These are phyloP conservation scores for Lycocerus yunnanus DNA, from an alignment of 2,888 invertebrate genomes.

Conservation along the genomic window DNA sequence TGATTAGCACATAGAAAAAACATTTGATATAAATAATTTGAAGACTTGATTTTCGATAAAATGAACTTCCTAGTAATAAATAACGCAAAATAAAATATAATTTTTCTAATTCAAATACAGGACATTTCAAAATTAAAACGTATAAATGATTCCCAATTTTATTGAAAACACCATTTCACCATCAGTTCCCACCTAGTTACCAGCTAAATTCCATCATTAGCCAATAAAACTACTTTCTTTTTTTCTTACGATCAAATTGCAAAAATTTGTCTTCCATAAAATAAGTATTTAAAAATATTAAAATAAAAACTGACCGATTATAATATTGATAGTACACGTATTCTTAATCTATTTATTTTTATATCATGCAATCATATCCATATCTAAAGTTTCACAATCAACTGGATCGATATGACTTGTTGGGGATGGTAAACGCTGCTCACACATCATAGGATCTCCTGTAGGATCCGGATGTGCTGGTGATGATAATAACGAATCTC, in stretches of 20 bases:
- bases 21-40: background rate
- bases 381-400: conserved; percentile 60
- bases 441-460: conserved; percentile 66
- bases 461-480: conserved; percentile 61
- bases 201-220: background rate
- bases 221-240: background rate
- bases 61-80: background rate
- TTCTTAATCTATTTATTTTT: background rate
- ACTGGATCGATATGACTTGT: conserved; percentile 52
- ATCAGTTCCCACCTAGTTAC: background rate
- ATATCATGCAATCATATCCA: conserved; percentile 61
- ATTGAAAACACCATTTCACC: background rate
- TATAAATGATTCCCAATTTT: background rate
- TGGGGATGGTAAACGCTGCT: conserved; percentile 55
- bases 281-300: background rate
- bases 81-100: background rate
- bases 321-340: background rate
- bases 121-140: background rate
- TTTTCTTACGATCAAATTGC: background rate
- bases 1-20: background rate
- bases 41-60: background rate
- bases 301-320: background rate
- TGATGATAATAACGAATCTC: conserved; percentile 66
- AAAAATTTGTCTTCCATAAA: background rate
- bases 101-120: background rate